These are phyloP conservation scores for Crotalus horridus DNA, from an alignment of 2,113 vertebrate genomes.

Conservation along the genomic window DNA sequence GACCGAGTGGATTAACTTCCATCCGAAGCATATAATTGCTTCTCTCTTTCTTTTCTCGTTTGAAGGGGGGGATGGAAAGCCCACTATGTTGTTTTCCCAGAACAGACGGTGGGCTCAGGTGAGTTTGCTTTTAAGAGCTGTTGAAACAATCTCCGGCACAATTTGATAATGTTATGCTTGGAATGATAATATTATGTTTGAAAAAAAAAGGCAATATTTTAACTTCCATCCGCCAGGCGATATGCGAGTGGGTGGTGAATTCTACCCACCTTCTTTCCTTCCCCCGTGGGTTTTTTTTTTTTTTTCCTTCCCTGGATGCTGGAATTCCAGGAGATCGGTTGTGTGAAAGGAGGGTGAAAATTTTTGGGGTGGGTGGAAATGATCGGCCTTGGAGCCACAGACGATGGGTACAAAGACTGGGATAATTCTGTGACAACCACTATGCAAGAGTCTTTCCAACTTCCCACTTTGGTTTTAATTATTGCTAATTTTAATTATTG, in stretches of 20 bases:
- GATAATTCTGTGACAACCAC: no score
- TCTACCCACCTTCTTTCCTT: background rate
- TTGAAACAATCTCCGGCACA: constrained; percentile 41
- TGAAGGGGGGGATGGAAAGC: constrained; percentile 11
- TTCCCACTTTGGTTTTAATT: background rate
- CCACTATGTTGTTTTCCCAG: constrained; percentile 35
- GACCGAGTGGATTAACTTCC: constrained; percentile 1
- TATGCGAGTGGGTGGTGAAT: constrained; percentile 61
- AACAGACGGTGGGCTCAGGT: constrained; percentile 45
- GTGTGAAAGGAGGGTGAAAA: background rate
- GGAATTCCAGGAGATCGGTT: constrained; percentile 46
- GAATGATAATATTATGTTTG: constrained; percentile 54
- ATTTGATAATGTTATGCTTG: constrained; percentile 51
- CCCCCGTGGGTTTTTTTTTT: background rate
- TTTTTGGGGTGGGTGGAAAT: constrained; percentile 26
- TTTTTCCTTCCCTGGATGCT: constrained; percentile 38
- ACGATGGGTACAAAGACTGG: no score
- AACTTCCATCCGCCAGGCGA: constrained; percentile 55
- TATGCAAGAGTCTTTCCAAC: background rate
- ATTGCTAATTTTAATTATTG: no score
- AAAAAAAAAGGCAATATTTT: constrained; percentile 61
- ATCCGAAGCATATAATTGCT: constrained; percentile 24
- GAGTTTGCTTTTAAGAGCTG: constrained; percentile 43
- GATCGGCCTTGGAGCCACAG: background rate
- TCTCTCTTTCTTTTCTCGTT: constrained; percentile 21